A percentile compares a stretch with the other conserved stretches of the same genome.
phyloP scores from a whole-genome alignment of 2,797 vertebrate genomes.

The Parauchenoglanis punctatus region DNA sequence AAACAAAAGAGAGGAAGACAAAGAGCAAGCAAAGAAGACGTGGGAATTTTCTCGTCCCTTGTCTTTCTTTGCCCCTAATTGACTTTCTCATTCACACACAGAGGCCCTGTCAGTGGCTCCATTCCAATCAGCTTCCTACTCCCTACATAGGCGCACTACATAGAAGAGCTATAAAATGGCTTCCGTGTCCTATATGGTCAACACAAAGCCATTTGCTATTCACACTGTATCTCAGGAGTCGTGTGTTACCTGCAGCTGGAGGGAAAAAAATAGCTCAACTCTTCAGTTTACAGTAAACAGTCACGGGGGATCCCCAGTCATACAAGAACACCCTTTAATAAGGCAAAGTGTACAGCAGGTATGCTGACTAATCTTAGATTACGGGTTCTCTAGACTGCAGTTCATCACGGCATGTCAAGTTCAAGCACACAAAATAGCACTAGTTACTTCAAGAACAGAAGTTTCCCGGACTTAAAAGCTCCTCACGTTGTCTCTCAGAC shows the following conservation, averaged over 20 bases:
- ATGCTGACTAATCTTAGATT: constrained; percentile 39
- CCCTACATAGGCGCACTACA: constrained; percentile 10
- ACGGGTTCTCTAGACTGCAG: constrained; percentile 16
- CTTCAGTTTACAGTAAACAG: constrained; percentile 69
- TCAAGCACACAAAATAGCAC: constrained; percentile 19
- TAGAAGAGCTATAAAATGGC: background rate
- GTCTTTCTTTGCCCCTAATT: constrained; percentile 43
- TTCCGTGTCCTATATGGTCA: background rate
- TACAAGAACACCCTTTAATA: constrained; percentile 49
- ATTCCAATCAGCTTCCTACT: constrained; percentile 14
- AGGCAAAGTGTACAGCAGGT: constrained; percentile 24
- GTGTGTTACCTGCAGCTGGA: constrained; percentile 54
- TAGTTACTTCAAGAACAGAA: constrained; percentile 8
- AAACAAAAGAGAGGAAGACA: constrained; percentile 46
- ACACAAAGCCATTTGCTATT: background rate
- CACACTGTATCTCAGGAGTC: background rate
- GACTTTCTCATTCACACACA: constrained; percentile 63
- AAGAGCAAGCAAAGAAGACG: constrained; percentile 34
- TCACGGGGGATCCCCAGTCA: constrained; percentile 60
- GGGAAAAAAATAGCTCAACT: constrained; percentile 23
- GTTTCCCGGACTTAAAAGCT: constrained; percentile 3
- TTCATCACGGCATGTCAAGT: constrained; percentile 33
- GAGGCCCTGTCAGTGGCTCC: constrained; percentile 27
- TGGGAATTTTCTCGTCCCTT: constrained; percentile 41
- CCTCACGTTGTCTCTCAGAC: background rate